A percentile compares a stretch with the other conserved stretches of the same genome.
Evolutionary conservation across 2,113 vertebrate species (phyloP).

Genomic region (Monopterus albus): DNA sequence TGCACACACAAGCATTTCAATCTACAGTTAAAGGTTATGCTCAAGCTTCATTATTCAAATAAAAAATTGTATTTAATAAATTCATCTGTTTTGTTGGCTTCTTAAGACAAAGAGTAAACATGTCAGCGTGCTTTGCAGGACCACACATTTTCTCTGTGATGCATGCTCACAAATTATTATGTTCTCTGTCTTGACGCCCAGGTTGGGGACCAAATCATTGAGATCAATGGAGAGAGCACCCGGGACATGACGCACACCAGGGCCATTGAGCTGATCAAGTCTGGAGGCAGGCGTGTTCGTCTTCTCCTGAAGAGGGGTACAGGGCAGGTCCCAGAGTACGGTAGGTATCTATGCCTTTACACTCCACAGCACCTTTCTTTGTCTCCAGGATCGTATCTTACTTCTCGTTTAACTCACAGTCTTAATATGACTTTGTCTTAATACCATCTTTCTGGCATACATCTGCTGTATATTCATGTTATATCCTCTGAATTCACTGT

Average conservation of each 20-base stretch:
- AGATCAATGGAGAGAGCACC: conserved; percentile 98
- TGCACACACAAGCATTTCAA: no score
- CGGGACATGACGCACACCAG: conserved; percentile 96
- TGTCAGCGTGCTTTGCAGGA: no score
- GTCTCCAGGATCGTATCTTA: conserved; percentile 20
- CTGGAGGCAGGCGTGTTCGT: conserved; percentile 92
- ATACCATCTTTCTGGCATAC: conserved; percentile 51
- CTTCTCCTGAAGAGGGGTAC: conserved; percentile 96
- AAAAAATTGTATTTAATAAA: neutral
- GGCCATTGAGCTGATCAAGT: conserved; percentile 98
- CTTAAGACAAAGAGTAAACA: no score
- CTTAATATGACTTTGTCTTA: no score
- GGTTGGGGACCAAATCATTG: conserved; percentile 99
- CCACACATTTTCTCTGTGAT: no score
- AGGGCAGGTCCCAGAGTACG: conserved; percentile 97
- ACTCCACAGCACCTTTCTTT: conserved; percentile 41
- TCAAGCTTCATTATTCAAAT: neutral
- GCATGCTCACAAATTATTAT: neutral
- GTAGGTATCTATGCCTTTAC: conserved; percentile 82
- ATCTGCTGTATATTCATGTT: conserved; percentile 42
- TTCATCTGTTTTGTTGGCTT: neutral
- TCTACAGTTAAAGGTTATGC: neutral
- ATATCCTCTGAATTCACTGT: conserved; percentile 14
- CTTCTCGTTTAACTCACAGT: conserved; percentile 19
- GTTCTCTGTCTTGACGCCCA: conserved; percentile 66